Evolutionary conservation across 2,797 vertebrate genomes (phyloP), one percentile per base, ranked within the genome.

Genomic region (Pipistrellus nathusii): DNA sequence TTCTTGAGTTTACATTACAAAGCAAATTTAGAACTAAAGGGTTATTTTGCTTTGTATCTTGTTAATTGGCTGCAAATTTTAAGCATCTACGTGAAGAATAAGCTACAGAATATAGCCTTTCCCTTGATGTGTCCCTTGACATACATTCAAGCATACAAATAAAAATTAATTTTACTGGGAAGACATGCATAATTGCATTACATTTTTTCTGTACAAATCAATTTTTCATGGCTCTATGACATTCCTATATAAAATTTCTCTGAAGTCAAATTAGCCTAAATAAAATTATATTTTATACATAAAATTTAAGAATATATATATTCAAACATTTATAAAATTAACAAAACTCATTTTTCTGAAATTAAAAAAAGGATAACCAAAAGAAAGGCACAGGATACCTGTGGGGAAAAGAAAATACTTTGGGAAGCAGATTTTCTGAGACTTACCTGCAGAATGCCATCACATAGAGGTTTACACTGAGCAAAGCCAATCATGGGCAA

Each of bases 151-250:
- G 38, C 83, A 87, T 85, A 93, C 55, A 97, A 97, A 91, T 66
- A 69, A 85, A 97, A 97, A 97, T 89, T 93, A 89, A 91, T 96
- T 98, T 98, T 94, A 91, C 91, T 97, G 88, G 55, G 92, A 96
- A 57, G 25, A 1, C 35, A 95, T 87, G 76, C 88, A 88, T 73
- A 91, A 92, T 87, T 90, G n/a, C 7, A 18, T 97, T 96, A 96
- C 83, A 91, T 80, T 96, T 69, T 90, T 96, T 96, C 84, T 68
- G 90, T 77, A 71, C 73, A 73, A 81, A 35, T 62, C 6, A 91
- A 94, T 91, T 88, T 75, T 66, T 88, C 81, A 90, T 85, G 69
- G 76, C 23, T 91, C 48, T 59, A 27, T 66, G 27, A 94, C 27
- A 48, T 73, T 73, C 23, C 90, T 11, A 3, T 66, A 75, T 66